phyloP scores from a whole-genome alignment of 2,113 vertebrate genomes.

The Penelope pileata region DNA sequence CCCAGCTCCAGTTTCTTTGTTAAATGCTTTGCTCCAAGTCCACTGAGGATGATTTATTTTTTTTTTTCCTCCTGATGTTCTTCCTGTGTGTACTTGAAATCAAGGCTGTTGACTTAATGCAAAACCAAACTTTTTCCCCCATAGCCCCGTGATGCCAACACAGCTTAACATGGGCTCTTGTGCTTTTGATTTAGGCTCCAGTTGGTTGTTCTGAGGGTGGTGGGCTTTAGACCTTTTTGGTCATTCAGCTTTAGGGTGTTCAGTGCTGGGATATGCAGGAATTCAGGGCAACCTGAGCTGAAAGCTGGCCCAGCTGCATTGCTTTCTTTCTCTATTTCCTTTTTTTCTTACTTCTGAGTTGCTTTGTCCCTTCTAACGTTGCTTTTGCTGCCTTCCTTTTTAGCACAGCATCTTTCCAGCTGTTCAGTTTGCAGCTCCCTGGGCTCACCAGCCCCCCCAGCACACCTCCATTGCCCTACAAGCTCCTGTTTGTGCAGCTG shows the following conservation, averaged over 20 bases:
- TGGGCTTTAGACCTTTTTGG: background rate
- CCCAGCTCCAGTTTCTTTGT: background rate
- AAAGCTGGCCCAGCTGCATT: background rate
- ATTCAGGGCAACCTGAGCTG: background rate
- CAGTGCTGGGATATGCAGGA: background rate
- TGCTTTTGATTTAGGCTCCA: background rate
- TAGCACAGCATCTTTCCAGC: background rate
- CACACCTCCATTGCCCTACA: fast-evolving
- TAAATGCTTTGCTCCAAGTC: background rate
- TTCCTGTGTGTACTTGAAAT: background rate
- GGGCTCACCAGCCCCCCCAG: fast-evolving
- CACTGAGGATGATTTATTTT: background rate
- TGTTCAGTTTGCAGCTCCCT: background rate
- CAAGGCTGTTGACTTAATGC: background rate
- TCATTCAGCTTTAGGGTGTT: background rate
- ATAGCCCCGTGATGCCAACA: background rate
- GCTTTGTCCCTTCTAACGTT: background rate
- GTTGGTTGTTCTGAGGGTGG: background rate
- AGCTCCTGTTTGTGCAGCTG: background rate
- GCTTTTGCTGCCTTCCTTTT: background rate
- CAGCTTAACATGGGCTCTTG: background rate
- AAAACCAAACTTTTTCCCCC: background rate
- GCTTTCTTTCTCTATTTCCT: background rate
- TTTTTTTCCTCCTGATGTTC: background rate
- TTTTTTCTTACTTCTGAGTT: too few relatives aligned